These are phyloP conservation scores for Zaprionus bogoriensis DNA, from an alignment of 2,888 invertebrate species.

Conservation along the genomic window DNA sequence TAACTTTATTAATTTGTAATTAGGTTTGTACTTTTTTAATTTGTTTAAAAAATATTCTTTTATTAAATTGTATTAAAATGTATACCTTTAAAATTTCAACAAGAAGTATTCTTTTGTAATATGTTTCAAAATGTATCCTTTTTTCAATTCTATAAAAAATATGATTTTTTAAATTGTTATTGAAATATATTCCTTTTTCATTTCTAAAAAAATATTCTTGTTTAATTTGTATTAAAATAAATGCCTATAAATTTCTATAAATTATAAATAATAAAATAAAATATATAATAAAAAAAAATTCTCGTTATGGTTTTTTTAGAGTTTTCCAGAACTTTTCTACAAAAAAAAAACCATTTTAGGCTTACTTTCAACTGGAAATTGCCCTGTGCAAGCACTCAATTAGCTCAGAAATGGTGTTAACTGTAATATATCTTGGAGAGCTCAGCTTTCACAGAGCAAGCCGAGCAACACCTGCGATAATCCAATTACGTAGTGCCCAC, in stretches of 20 bases:
- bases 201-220: background rate
- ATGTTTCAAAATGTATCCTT: too few species aligned
- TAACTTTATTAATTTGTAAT: too few species aligned
- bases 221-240: too few species aligned
- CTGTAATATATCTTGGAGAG: conserved; percentile 21
- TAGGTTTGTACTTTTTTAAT: too few species aligned
- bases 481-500: conserved; percentile 55
- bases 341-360: too few species aligned
- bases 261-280: background rate
- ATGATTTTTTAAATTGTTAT: background rate
- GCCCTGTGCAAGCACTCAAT: conserved; percentile 4
- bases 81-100: too few species aligned
- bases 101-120: too few species aligned
- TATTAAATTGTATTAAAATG: too few species aligned
- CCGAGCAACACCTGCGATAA: conserved; percentile 37
- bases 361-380: background rate
- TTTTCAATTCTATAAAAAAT: background rate
- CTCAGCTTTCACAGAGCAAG: background rate
- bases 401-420: conserved; percentile 23
- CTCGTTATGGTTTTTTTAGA: background rate
- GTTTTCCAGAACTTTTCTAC: too few species aligned
- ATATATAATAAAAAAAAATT: too few species aligned
- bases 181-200: background rate
- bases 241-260: too few species aligned
- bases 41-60: too few species aligned